Evolutionary conservation across 2,113 vertebrate genomes (phyloP), one percentile per base, ranked within the genome.

Genomic region (Irena cyanogastra): DNA sequence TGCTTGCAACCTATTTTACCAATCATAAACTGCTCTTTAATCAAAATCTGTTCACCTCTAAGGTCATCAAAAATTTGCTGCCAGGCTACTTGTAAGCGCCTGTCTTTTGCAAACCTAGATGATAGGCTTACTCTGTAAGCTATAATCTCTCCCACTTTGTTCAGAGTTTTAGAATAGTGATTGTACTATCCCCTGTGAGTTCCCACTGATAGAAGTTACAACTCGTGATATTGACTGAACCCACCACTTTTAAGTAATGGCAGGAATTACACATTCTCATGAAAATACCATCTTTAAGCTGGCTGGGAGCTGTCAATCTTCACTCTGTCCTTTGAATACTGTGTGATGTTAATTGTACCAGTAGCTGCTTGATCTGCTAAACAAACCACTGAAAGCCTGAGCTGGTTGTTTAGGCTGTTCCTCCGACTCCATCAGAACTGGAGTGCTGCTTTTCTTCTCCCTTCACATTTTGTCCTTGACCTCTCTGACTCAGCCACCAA

Each of bases 1-100:
- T 84, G 68, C 59, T 90, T 64, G 54, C 88, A 93, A 60, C 92
- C 71, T 87, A 35, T 93, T 96, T 94, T 92, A 87, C 88, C 85
- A 92, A 33, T 83, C 79, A 81, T 93, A 96, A 96, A 92, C 59
- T 84, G 93, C 69, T 92, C 76, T 94, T 95, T 88, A 92, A 94
- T 96, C 90, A 97, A 94, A 95, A 90, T 87, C 72, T 93, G n/a
- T 63, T 96, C 79, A 90, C 94, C 93, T 89, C 56, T 75, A 56
- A 94, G 88, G 92, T 96, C 94, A 92, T 83, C 59, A 81, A 28
- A 42, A 93, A 95, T 92, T 93, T 93, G 76, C 93, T 95, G 85
- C 92, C 72, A 82, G 52, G 44, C 79, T 93, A 42, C 83, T 86
- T 82, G 76, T 56, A 81, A 81, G 60, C 79, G 74, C 71, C 87